phyloP scores from a whole-genome alignment of 64 coral and sea anemone genomes.

The Montipora foliosa region DNA sequence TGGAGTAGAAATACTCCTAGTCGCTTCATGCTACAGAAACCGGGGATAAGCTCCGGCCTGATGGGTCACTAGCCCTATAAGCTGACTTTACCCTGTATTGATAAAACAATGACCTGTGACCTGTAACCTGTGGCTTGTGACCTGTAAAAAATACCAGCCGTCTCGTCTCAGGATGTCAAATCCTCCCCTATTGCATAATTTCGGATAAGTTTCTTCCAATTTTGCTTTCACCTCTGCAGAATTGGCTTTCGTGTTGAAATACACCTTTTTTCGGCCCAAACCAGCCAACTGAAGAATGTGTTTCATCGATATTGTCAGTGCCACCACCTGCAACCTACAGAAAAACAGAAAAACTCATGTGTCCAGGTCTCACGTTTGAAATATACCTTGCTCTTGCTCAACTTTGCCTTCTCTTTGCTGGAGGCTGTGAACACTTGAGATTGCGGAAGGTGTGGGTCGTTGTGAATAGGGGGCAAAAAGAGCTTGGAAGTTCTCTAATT shows the following conservation, averaged over 20 bases:
- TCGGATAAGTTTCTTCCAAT: background rate
- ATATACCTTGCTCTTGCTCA: background rate
- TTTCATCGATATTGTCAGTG: background rate
- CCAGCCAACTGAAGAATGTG: background rate
- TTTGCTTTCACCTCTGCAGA: background rate
- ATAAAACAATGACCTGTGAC: no score
- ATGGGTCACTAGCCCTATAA: no score
- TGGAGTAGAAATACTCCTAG: no score
- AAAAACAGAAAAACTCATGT: background rate
- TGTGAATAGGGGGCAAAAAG: background rate
- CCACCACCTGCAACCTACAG: background rate
- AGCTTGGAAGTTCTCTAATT: background rate
- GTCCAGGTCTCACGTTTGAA: background rate
- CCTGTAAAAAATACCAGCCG: no score
- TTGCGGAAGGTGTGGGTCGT: background rate
- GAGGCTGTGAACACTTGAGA: background rate
- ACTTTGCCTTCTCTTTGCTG: background rate
- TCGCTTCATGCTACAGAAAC: no score
- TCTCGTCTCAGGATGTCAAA: background rate
- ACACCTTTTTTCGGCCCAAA: background rate
- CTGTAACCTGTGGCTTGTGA: no score
- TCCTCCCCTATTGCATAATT: background rate
- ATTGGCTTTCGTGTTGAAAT: background rate
- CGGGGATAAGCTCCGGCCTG: no score
- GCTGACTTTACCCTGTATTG: no score